phyloP scores from a whole-genome alignment of 2,888 invertebrate genomes.

The Ormyrus rosae region DNA sequence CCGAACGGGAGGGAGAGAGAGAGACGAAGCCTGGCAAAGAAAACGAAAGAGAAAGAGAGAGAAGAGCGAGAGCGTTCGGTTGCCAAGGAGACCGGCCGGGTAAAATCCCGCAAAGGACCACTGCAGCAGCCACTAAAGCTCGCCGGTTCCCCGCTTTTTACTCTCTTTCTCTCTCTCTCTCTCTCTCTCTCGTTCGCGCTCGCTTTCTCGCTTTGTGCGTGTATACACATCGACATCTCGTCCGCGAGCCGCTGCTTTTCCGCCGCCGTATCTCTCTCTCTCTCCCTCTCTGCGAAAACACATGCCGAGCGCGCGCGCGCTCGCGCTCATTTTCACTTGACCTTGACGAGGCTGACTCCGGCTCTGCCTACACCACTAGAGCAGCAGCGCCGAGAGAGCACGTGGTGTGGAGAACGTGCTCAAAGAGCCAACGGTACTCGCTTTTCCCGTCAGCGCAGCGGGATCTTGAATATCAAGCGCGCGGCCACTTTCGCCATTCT shows the following conservation, averaged over 20 bases:
- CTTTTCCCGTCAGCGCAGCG: conserved; percentile 32
- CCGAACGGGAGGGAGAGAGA: conserved; percentile 49
- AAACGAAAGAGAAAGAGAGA: conserved; percentile 44
- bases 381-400: background rate
- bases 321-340: conserved; percentile 54
- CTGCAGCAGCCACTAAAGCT: conserved; percentile 64
- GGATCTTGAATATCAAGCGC: conserved; percentile 34
- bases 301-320: background rate
- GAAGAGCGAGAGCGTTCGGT: conserved; percentile 60
- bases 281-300: background rate
- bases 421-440: background rate
- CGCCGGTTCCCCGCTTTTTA: conserved; percentile 2
- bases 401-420: conserved; percentile 37
- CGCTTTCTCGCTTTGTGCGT: conserved; percentile 21
- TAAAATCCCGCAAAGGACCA: conserved; percentile 75
- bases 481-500: conserved; percentile 5
- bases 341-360: conserved; percentile 49
- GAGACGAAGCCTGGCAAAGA: conserved; percentile 51
- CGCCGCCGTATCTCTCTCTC: background rate
- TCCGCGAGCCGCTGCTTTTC: conserved; percentile 37
- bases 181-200: background rate
- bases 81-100: conserved; percentile 73
- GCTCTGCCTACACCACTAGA: conserved; percentile 42
- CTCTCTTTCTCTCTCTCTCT: background rate
- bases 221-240: conserved; percentile 57